These are phyloP conservation scores for Caenorhabditis inopinata DNA, from an alignment of 1,140 invertebrate genomes.

Conservation along the genomic window DNA sequence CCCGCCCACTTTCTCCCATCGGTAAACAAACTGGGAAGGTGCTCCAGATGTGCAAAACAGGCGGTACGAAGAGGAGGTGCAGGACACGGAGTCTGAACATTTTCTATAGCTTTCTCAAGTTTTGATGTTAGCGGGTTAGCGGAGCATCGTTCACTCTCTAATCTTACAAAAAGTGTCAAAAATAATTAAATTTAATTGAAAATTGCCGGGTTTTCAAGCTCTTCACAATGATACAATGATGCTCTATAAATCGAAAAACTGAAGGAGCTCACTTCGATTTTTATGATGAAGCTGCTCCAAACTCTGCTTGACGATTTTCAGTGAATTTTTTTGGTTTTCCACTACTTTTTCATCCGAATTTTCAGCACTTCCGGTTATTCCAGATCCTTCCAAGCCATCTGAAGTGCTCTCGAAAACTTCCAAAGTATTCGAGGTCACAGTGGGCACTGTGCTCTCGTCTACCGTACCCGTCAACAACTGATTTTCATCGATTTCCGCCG, in stretches of 20 bases:
- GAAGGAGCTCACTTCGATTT: background rate
- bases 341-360: background rate
- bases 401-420: background rate
- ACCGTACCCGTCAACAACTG: background rate
- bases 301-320: background rate
- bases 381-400: background rate
- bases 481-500: conserved; percentile 3
- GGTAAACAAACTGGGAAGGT: conserved; percentile 33
- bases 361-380: background rate
- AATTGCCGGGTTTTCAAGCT: background rate
- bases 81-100: background rate
- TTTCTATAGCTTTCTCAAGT: too few relatives aligned
- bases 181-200: background rate
- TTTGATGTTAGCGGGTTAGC: too few relatives aligned
- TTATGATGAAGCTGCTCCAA: background rate
- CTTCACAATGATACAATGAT: background rate
- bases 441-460: background rate
- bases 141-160: too few relatives aligned
- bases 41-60: background rate
- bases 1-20: conserved; percentile 40
- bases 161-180: too few relatives aligned
- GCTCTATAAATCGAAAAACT: background rate
- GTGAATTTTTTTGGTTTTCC: background rate
- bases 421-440: background rate
- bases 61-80: background rate